Percentiles rank a stretch among this genome's conserved stretches.
Evolutionary conservation across 2,797 vertebrate species (phyloP).

Genomic region (Petrocephalus schoutedeni): DNA sequence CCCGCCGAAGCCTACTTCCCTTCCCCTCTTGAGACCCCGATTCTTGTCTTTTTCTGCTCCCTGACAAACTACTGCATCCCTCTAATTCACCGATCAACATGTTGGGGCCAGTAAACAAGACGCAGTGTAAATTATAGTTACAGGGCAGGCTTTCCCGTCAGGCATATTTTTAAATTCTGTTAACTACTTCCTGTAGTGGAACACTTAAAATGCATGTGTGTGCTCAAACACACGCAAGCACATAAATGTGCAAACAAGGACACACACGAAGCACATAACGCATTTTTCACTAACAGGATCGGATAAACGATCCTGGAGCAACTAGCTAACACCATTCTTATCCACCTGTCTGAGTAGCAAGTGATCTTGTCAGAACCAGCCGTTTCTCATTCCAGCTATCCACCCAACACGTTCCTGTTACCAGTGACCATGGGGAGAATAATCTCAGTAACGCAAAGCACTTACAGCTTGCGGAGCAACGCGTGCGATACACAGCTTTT

Average conservation of each 20-base stretch:
- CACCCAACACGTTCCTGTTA: not conserved
- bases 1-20: not conserved
- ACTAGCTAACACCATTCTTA: not conserved
- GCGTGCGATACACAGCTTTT: not conserved
- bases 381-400: conserved; percentile 13
- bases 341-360: not conserved
- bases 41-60: not conserved
- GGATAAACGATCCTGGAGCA: not conserved
- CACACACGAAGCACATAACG: not conserved
- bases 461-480: not conserved
- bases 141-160: not conserved
- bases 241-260: not conserved
- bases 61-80: not conserved
- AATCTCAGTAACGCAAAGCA: not conserved
- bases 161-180: not conserved
- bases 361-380: not conserved
- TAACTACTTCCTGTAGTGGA: not conserved
- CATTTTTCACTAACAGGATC: not conserved
- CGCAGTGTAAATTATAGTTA: not conserved
- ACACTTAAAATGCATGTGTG: not conserved
- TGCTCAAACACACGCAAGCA: not conserved
- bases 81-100: too few species aligned
- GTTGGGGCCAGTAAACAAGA: not conserved
- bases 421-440: not conserved
- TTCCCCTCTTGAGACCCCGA: not conserved